Evolutionary conservation across 2,888 invertebrate genomes (phyloP).

Genomic region (Mylabris sibirica): DNA sequence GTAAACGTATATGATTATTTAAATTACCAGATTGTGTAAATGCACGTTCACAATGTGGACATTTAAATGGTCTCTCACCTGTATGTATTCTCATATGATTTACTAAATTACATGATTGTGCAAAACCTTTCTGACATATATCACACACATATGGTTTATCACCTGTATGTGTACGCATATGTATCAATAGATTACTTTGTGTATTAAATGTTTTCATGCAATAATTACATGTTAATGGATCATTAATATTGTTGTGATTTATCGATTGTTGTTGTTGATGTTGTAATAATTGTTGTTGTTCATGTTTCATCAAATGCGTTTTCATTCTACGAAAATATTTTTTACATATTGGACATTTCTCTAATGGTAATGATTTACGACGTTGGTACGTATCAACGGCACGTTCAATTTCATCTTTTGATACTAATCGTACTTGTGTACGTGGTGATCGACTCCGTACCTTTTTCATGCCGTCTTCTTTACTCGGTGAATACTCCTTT

Average conservation of each 20-base stretch:
- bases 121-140: conserved; percentile 57
- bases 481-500: conserved; percentile 42
- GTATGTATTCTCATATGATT: conserved; percentile 60
- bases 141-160: conserved; percentile 57
- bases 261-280: background rate
- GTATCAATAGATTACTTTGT: conserved; percentile 57
- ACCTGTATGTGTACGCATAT: conserved; percentile 58
- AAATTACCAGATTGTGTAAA: conserved; percentile 60
- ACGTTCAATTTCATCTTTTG: conserved; percentile 51
- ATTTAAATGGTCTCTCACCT: conserved; percentile 59
- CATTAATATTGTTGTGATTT: background rate
- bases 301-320: conserved; percentile 61
- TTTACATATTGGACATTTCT: conserved; percentile 60
- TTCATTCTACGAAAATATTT: conserved; percentile 60
- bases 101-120: conserved; percentile 59
- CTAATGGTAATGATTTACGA: conserved; percentile 57
- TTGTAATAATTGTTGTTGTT: conserved; percentile 33
- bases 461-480: conserved; percentile 35
- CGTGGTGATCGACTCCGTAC: conserved; percentile 42
- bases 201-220: conserved; percentile 55
- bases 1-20: conserved; percentile 58
- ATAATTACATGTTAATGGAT: conserved; percentile 9
- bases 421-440: conserved; percentile 50
- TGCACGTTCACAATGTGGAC: conserved; percentile 59
- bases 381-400: conserved; percentile 50